Evolutionary conservation across 2,113 vertebrate genomes (phyloP).

Genomic region (Syngnathus scovelli): DNA sequence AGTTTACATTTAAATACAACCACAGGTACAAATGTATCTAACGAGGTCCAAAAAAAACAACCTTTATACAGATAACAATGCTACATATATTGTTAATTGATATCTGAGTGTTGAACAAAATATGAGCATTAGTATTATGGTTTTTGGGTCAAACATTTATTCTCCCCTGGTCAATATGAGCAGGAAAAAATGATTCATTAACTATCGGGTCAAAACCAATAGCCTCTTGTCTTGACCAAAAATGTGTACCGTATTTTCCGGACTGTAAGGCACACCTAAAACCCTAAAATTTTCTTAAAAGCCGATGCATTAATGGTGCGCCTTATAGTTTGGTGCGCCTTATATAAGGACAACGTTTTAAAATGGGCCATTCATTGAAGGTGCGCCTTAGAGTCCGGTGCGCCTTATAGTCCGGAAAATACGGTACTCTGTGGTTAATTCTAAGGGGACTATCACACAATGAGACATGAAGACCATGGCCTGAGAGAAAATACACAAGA

Average conservation of each 20-base stretch:
- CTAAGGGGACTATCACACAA: conserved; percentile 56
- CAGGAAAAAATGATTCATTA: neutral
- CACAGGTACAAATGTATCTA: neutral
- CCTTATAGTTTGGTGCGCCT: no score
- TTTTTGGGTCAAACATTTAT: no score
- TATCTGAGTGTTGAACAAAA: no score
- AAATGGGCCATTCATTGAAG: no score
- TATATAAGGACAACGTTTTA: no score
- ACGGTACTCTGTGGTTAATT: conserved; percentile 17
- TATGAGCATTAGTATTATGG: no score
- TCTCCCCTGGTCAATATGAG: no score
- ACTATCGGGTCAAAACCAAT: conserved; percentile 2
- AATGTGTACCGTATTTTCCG: conserved; percentile 13
- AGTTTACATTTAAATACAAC: neutral
- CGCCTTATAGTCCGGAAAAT: no score
- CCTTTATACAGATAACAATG: neutral
- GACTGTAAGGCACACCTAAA: no score
- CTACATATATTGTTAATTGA: neutral
- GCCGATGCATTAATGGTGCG: no score
- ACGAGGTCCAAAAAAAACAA: neutral
- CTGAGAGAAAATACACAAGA: conserved; percentile 61
- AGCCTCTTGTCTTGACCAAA: conserved; percentile 41
- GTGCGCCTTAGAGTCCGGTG: no score
- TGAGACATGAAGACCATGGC: conserved; percentile 53
- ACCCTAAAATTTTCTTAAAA: no score